Evolutionary conservation across 1,140 invertebrate species (phyloP).

Genomic region (Musca domestica): DNA sequence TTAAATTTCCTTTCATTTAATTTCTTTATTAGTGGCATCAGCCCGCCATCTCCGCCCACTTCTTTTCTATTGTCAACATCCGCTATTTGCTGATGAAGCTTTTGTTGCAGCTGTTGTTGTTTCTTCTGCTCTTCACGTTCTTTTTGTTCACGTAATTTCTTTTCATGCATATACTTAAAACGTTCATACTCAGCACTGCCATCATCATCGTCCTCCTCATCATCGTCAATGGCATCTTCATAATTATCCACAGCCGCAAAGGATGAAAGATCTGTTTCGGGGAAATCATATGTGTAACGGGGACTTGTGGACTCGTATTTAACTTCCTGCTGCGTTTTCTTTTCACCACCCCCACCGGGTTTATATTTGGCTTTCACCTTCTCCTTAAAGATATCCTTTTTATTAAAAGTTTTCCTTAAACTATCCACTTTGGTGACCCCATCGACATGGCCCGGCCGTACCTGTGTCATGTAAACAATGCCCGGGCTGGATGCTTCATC

Average conservation of each 20-base stretch:
- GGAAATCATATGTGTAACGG: constrained; percentile 1
- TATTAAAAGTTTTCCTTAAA: constrained; percentile 3
- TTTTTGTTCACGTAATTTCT: constrained; percentile 14
- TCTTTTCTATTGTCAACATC: no score
- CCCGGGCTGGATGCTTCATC: constrained; percentile 31
- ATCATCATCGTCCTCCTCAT: constrained; percentile 22
- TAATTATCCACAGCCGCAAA: neutral
- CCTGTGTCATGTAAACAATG: constrained; percentile 18
- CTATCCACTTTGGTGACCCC: neutral
- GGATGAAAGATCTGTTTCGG: neutral
- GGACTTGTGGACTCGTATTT: constrained; percentile 6
- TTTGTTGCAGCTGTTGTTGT: constrained; percentile 10
- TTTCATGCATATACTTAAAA: constrained; percentile 19
- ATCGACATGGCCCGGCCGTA: neutral
- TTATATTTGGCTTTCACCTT: constrained; percentile 19
- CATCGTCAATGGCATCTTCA: neutral
- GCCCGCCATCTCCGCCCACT: neutral
- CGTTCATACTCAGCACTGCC: constrained; percentile 11
- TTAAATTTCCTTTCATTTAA: constrained; percentile 11
- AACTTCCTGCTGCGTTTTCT: neutral
- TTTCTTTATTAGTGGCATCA: constrained; percentile 5
- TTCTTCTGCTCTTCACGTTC: neutral
- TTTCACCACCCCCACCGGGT: neutral
- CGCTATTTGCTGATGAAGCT: neutral
- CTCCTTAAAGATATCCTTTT: constrained; percentile 19